Percentiles rank a stretch among this genome's conserved stretches.
phyloP scores from a whole-genome alignment of 2,888 invertebrate species.

The Sisyra terminalis region DNA sequence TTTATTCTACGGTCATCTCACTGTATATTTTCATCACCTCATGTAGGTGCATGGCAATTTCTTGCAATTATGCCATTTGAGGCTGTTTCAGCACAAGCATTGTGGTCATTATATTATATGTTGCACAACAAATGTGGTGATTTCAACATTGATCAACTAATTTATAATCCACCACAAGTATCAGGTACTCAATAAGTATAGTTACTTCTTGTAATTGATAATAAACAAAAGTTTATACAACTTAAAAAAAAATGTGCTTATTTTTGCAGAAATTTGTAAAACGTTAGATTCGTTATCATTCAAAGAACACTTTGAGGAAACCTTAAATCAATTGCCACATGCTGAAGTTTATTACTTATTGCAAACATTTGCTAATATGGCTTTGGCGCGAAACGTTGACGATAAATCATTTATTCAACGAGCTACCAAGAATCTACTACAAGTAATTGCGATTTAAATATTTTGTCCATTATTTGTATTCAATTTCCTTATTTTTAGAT shows the following conservation, averaged over 20 bases:
- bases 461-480: slow-evolving; percentile 1
- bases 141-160: neutral
- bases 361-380: slow-evolving; percentile 68
- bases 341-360: slow-evolving; percentile 63
- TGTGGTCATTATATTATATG: slow-evolving; percentile 51
- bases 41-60: slow-evolving; percentile 68
- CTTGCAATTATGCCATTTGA: slow-evolving; percentile 57
- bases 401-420: slow-evolving; percentile 49
- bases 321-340: slow-evolving; percentile 42
- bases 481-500: slow-evolving; percentile 31
- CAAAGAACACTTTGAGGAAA: slow-evolving; percentile 41
- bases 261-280: neutral
- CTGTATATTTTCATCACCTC: slow-evolving; percentile 51
- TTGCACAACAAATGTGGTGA: slow-evolving; percentile 36
- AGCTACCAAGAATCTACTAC: slow-evolving; percentile 50
- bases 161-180: neutral
- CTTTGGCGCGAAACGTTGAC: slow-evolving; percentile 37
- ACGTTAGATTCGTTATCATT: neutral
- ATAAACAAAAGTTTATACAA: too few relatives aligned
- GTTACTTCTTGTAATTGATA: slow-evolving; percentile 7
- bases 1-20: slow-evolving; percentile 52
- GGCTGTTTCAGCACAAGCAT: slow-evolving; percentile 33
- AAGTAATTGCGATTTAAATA: slow-evolving; percentile 28
- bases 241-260: too few relatives aligned
- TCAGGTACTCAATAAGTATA: neutral